These are phyloP conservation scores for Notamacropus eugenii DNA, from an alignment of 2,797 vertebrate species.

Conservation along the genomic window DNA sequence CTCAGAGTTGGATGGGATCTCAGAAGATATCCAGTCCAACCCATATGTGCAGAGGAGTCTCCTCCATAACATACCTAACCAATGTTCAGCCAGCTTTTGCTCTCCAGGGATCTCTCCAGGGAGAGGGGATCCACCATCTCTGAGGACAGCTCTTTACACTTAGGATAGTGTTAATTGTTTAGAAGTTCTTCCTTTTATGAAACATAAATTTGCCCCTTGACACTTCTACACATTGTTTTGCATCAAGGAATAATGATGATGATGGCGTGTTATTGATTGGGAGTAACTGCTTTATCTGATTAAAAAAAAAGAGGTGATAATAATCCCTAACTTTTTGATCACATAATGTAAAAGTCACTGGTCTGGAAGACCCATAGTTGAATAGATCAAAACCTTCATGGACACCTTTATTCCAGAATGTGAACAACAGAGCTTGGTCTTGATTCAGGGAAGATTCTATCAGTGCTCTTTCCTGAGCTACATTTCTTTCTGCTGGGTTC, in stretches of 20 bases:
- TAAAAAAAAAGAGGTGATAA: background rate
- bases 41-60: background rate
- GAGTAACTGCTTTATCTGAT: background rate
- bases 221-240: background rate
- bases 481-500: background rate
- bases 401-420: background rate
- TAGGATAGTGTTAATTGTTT: background rate
- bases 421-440: background rate
- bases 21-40: background rate
- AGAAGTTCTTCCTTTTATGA: background rate
- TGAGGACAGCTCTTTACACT: background rate
- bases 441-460: background rate
- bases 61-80: background rate
- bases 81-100: background rate
- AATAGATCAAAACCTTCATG: background rate
- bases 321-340: background rate
- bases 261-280: background rate
- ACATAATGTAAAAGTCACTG: background rate
- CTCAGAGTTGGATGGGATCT: background rate
- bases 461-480: background rate
- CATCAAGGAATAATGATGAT: background rate
- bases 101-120: background rate
- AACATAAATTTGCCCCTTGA: background rate
- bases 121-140: background rate
- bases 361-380: background rate